These are phyloP conservation scores for Cantharis flavilabris DNA, from an alignment of 2,888 invertebrate species.

Conservation along the genomic window DNA sequence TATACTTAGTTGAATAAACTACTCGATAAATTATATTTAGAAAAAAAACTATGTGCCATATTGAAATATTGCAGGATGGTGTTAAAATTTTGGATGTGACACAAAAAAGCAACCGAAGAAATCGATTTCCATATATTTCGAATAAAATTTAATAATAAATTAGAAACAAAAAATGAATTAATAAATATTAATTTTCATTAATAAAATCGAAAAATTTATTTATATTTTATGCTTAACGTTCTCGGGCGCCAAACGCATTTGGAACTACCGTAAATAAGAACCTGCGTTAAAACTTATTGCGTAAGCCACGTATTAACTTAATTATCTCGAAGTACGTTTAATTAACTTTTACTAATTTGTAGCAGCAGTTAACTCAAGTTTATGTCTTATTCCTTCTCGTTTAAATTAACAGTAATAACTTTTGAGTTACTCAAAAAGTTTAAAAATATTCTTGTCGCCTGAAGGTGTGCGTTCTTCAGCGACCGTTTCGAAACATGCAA, in stretches of 20 bases:
- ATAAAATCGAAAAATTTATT: background rate
- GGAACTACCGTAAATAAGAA: background rate
- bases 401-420: background rate
- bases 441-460: constrained; percentile 8
- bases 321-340: background rate
- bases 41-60: background rate
- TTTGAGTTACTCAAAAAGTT: background rate
- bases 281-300: background rate
- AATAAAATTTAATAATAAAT: background rate
- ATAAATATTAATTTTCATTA: background rate
- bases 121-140: background rate
- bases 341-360: background rate
- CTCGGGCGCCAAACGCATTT: background rate
- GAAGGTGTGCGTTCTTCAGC: constrained; percentile 14
- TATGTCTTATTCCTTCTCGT: background rate
- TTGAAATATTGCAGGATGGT: background rate
- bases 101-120: background rate
- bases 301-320: background rate
- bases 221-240: background rate
- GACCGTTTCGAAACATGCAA: constrained; percentile 8
- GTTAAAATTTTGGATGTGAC: background rate
- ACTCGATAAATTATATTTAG: background rate
- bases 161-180: background rate
- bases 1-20: background rate
- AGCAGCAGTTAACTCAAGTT: background rate